phyloP scores from a whole-genome alignment of 2,797 vertebrate species.

The Orientallactaga sibirica region DNA sequence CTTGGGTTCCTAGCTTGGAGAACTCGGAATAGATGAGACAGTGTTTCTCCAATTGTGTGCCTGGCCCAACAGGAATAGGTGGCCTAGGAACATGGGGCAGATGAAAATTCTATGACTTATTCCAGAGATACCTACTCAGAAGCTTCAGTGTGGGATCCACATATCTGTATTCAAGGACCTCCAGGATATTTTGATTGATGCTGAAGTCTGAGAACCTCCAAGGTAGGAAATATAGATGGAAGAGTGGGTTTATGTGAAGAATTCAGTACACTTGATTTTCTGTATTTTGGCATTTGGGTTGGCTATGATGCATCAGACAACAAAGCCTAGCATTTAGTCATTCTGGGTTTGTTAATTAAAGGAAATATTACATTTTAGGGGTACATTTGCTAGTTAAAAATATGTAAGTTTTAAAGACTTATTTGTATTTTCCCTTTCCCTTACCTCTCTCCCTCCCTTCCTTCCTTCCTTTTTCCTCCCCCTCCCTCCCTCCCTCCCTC shows the following conservation, averaged over 20 bases:
- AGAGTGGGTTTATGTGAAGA: background rate
- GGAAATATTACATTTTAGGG: background rate
- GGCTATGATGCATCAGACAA: background rate
- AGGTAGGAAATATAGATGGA: background rate
- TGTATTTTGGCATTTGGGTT: background rate
- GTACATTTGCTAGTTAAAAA: background rate
- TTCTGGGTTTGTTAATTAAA: background rate
- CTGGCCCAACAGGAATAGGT: background rate
- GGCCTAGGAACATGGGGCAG: too few species aligned
- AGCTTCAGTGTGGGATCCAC: background rate
- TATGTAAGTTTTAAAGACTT: background rate
- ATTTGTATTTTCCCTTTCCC: background rate
- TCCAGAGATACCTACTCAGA: background rate
- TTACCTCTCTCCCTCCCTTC: too few species aligned
- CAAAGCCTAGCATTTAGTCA: fast-evolving
- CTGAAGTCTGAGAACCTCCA: background rate
- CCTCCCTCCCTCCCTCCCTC: too few species aligned
- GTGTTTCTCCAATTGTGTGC: fast-evolving
- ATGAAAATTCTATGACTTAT: background rate
- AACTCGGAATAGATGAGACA: background rate
- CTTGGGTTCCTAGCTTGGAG: background rate
- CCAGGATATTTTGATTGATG: background rate
- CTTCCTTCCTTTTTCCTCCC: too few species aligned
- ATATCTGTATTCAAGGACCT: background rate
- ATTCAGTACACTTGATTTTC: background rate